Base-by-base conservation (phyloP, 92 coral and sea anemone species). In the Epizoanthus fatuus region DNA sequence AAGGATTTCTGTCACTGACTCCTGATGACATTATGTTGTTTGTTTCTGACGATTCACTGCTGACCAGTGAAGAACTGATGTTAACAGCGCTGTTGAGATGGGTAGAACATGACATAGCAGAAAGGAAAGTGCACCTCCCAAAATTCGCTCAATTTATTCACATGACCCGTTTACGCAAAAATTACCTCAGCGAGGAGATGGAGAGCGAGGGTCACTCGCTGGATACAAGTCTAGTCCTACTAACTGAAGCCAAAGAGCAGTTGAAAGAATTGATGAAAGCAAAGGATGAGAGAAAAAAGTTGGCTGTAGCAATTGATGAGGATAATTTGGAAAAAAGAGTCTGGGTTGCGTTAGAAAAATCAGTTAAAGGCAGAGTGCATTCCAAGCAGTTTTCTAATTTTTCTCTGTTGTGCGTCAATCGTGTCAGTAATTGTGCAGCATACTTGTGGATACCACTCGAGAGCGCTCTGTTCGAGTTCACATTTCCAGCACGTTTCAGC, bases 1-100 rank as follows among this genome's bases (percentile, higher is more conserved):
- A 70, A 70, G 75, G 75, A 3, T 70, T 70, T 70, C 57, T 70
- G 55, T 70, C 75, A 16, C 40, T 45, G 35, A 70, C 55, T 70
- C 38, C 49, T n/a, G 56, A 19, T 53, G 75, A 70, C 19, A 45
- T 70, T 4, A 45, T 32, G 55, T 9, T n/a, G 56, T n/a, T 70
- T 3, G 37, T 70, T 14, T 47, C 53, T 25, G 22, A n/a, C 4
- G 75, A 70, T n/a, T 44, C 75, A 70, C 55, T 70, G 22, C 54
- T n/a, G 75, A 70, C 7, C 37, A 42, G 75, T 6, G 75, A 70
- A 47, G 53, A 16, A 10, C 2, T 70, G n/a, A 15, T 70, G 14
- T 44, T 70, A 22, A 19, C n/a, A 4, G 75, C 75, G 3, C 40
- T 70, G 75, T 22, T 70, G 11, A 52, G 75, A 11, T 70, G 75